Base-by-base conservation (phyloP, 2,888 invertebrate species). In the Trisateles emortualis region DNA sequence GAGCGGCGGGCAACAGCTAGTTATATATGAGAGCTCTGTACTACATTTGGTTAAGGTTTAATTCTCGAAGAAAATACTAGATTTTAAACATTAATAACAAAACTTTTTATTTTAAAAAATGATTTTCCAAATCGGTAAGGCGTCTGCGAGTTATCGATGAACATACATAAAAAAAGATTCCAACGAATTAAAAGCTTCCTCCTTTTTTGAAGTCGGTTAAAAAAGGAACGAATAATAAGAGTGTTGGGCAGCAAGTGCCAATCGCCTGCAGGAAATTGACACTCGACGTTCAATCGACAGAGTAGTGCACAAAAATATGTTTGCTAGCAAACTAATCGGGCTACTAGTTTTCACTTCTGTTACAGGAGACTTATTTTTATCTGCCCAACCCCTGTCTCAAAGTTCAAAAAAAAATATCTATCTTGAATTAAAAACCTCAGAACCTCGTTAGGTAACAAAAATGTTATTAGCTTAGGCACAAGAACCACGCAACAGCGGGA, bases 261-360 rank as follows among this genome's bases (percentile, higher is more conserved):
- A 84, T 84, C 78, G 69, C 46, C 54, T 42, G 54, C 76, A 81
- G 84, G 84, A 86, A 85, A 84, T 83, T 57, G 74, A 48, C 48
- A 29, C 55, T 68, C 64, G 48, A 52, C 59, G 61, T 53, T 59
- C 59, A 42, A 47, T 36, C 42, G 44, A 8, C 50, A 49, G 55
- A 49, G 55, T 48, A 54, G 55, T 38, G 46, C 52, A 64, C 42
- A 46, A 61, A 67, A 60, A 39, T 42, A 30, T 42, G 35, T 55
- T 44, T 14, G 41, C 41, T 48, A 59, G 53, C 56, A 52, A 33
- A 13, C 16, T 6, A 26, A 8, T 26, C 26, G n/a, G 3, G 19
- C 22, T 26, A 14, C 8, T 14, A 24, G n/a, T 13, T 26, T 40
- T 29, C 32, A 11, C 32, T 26, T 26, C 8, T 26, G 5, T 3